A percentile compares a stretch with the other conserved stretches of the same genome.
Conservation (phyloP, 2,113 vertebrate species). For the Anhinga rufa region DNA sequence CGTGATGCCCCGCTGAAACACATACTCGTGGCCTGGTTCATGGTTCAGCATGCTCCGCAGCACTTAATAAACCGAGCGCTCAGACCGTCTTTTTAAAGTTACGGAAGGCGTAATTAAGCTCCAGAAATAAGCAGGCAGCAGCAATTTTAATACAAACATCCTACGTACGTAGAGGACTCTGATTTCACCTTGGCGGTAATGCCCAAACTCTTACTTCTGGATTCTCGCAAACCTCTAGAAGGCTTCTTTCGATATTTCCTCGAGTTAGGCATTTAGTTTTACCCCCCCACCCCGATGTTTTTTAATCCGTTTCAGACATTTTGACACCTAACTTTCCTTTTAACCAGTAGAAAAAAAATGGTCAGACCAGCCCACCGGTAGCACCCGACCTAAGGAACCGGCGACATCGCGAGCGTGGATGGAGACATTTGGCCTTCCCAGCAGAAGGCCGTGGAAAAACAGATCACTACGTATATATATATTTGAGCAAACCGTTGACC, state of each 20-base stretch:
- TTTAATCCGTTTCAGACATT: not conserved
- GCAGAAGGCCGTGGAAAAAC: conserved; percentile 20
- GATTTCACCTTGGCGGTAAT: not conserved
- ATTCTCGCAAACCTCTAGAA: not conserved
- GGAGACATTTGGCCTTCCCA: conserved; percentile 50
- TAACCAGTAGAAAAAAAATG: conserved; percentile 16
- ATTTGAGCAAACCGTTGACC: not conserved
- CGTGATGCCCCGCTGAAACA: not conserved
- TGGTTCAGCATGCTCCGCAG: not conserved
- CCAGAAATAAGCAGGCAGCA: conserved; percentile 23
- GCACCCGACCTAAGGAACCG: conserved; percentile 32
- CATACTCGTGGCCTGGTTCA: conserved; percentile 24
- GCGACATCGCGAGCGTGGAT: not conserved
- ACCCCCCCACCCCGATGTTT: not conserved
- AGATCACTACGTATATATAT: not conserved
- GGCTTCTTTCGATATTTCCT: not conserved
- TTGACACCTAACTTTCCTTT: not conserved
- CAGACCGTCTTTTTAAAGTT: not conserved
- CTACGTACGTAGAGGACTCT: not conserved
- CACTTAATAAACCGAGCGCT: conserved; percentile 18
- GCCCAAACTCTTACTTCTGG: conserved; percentile 17
- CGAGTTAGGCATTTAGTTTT: not conserved
- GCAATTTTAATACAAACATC: conserved; percentile 19
- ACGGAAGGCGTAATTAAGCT: not conserved
- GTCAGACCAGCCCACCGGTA: not conserved